Conservation (phyloP, 2,888 invertebrate genomes). For the Caenorhabditis wallacei region DNA sequence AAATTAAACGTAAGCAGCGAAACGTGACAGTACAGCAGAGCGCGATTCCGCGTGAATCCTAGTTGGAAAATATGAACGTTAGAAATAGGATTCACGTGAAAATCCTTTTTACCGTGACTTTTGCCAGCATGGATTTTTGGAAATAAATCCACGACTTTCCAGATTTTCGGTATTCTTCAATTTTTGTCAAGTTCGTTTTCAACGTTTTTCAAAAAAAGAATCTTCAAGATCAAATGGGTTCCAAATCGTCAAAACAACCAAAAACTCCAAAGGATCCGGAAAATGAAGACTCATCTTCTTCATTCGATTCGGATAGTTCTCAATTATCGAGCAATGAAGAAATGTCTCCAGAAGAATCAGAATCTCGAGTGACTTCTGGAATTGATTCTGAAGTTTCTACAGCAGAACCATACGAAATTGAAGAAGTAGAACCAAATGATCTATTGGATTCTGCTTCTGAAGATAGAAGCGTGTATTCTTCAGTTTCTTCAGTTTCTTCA, state of each 20-base stretch:
- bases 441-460: not conserved
- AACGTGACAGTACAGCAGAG: no score
- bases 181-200: no score
- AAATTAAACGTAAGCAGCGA: no score
- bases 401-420: not conserved
- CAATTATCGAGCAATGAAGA: not conserved
- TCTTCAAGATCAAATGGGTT: conserved; percentile 6
- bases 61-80: no score
- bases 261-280: not conserved
- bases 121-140: no score
- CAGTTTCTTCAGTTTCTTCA: not conserved
- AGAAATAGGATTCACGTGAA: not conserved
- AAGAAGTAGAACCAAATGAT: not conserved
- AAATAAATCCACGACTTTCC: no score
- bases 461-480: not conserved
- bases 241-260: not conserved
- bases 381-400: conserved; percentile 6
- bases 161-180: no score
- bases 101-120: no score
- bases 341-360: not conserved
- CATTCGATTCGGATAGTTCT: not conserved
- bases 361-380: conserved; percentile 22
- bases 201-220: no score
- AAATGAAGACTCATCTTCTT: not conserved
- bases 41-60: no score